Percentiles rank a stretch among this genome's conserved stretches.
Evolutionary conservation across 2,797 vertebrate genomes (phyloP).

Genomic region (Vultur gryphus): DNA sequence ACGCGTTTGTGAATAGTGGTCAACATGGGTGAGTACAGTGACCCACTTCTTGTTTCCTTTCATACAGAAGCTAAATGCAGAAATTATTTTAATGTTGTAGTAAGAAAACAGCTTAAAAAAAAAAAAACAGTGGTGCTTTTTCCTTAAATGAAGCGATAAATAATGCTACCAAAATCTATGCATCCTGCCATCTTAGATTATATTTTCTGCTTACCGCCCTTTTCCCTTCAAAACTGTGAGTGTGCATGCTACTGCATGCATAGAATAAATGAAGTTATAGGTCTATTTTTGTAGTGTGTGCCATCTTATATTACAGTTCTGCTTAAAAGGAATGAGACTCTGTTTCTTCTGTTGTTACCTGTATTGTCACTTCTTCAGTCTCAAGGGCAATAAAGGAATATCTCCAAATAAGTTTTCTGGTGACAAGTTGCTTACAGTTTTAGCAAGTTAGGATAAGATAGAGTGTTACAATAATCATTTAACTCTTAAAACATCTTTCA

Average conservation of each 20-base stretch:
- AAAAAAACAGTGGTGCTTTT: background rate
- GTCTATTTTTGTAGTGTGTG: background rate
- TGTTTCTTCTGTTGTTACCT: background rate
- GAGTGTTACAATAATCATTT: background rate
- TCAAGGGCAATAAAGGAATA: background rate
- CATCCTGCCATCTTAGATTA: background rate
- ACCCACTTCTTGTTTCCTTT: background rate
- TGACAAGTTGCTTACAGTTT: background rate
- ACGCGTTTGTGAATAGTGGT: background rate
- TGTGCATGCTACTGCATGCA: background rate
- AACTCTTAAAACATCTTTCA: background rate
- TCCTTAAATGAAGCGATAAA: background rate
- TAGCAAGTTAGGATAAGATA: background rate
- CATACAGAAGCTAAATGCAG: background rate
- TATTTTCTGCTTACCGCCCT: background rate
- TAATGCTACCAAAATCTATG: background rate
- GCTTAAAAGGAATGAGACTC: background rate
- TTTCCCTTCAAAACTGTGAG: background rate
- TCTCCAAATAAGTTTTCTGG: background rate
- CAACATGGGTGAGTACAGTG: background rate
- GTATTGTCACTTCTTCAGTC: background rate
- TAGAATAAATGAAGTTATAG: background rate
- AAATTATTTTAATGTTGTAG: background rate
- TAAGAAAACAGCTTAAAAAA: background rate
- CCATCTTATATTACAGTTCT: background rate